Evolutionary conservation across 2,797 vertebrate genomes (phyloP).

Genomic region (Rhinella marina): DNA sequence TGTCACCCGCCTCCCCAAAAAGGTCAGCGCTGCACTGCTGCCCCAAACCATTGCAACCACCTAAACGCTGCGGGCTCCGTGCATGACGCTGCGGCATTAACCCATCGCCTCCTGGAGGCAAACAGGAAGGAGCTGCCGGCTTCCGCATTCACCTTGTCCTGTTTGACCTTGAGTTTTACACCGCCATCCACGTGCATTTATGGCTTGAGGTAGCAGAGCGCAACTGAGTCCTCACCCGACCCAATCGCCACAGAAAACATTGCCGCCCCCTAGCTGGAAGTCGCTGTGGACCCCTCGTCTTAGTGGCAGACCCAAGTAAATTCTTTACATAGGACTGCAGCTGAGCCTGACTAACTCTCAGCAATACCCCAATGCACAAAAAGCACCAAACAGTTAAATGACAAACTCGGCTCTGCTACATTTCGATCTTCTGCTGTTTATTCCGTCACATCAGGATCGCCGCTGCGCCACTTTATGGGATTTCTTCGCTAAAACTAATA

Average conservation of each 20-base stretch:
- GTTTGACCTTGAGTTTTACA: background rate
- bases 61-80: conserved; percentile 11
- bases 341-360: too few relatives aligned
- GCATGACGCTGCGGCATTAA: background rate
- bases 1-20: conserved; percentile 53
- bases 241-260: too few relatives aligned
- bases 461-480: background rate
- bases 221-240: background rate
- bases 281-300: too few relatives aligned
- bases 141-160: background rate
- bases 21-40: conserved; percentile 29
- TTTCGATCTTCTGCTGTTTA: background rate
- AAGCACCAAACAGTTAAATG: too few relatives aligned
- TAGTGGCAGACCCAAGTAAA: too few relatives aligned
- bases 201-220: background rate
- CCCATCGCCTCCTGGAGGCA: background rate
- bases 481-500: conserved; percentile 16
- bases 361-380: background rate
- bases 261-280: background rate
- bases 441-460: background rate
- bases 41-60: background rate
- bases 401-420: background rate
- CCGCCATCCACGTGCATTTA: background rate
- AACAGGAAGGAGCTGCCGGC: too few relatives aligned
- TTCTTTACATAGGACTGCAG: too few relatives aligned